Percentiles rank a stretch among this genome's conserved stretches.
phyloP scores from a whole-genome alignment of 2,888 invertebrate genomes.

The Brassicogethes aeneus region DNA sequence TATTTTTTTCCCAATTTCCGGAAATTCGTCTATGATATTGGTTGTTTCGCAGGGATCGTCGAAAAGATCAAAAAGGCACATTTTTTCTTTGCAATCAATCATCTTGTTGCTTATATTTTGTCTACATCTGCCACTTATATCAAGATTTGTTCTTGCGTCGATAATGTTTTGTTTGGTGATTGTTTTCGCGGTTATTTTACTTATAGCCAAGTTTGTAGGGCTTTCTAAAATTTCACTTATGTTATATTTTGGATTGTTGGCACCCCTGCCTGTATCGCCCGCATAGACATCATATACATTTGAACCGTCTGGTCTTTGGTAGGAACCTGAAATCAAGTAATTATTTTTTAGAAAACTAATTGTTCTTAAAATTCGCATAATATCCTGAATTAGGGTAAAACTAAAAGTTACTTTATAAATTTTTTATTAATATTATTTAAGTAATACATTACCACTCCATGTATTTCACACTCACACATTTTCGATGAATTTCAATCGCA shows the following conservation, averaged over 20 bases:
- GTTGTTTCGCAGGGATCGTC: conserved; percentile 34
- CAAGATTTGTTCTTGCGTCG: conserved; percentile 14
- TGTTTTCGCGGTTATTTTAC: conserved; percentile 11
- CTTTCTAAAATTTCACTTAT: conserved; percentile 23
- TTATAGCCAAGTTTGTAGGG: conserved; percentile 25
- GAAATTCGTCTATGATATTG: conserved; percentile 22
- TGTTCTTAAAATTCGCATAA: no score
- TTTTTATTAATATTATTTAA: no score
- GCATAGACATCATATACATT: conserved; percentile 24
- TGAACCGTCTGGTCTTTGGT: conserved; percentile 15
- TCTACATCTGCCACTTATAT: conserved; percentile 14
- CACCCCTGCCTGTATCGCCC: conserved; percentile 25
- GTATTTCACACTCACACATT: no score
- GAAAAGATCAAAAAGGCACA: conserved; percentile 31
- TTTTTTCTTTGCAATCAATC: conserved; percentile 14
- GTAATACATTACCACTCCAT: no score
- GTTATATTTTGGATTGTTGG: conserved; percentile 23
- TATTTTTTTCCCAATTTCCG: conserved; percentile 14
- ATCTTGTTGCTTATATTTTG: conserved; percentile 6
- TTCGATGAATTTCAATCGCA: no score
- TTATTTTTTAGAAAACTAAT: no score
- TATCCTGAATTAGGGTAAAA: no score
- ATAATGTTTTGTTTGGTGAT: conserved; percentile 18
- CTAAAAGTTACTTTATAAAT: no score
- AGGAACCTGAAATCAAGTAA: no score